These are phyloP conservation scores for Aphrophora alni DNA, from an alignment of 2,888 invertebrate species.

Conservation along the genomic window DNA sequence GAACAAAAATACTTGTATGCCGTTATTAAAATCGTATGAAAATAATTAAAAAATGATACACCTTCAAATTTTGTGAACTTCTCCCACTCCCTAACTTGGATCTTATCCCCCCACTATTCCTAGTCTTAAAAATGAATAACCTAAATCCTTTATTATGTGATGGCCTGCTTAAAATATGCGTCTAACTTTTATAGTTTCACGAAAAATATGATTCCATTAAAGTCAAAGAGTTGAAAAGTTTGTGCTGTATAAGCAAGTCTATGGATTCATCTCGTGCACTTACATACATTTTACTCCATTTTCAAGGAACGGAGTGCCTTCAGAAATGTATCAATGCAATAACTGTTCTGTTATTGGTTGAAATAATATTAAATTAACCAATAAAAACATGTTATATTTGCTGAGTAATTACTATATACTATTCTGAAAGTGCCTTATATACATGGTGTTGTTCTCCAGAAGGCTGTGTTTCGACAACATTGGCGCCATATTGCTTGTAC, in stretches of 20 bases:
- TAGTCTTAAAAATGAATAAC: background rate
- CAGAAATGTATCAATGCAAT: background rate
- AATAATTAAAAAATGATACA: no score
- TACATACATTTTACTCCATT: background rate
- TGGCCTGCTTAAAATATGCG: background rate
- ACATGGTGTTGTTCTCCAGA: background rate
- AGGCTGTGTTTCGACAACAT: slow-evolving; percentile 18
- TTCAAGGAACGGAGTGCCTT: background rate
- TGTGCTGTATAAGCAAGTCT: no score
- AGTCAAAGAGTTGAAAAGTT: no score
- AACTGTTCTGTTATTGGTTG: background rate
- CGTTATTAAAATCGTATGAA: no score
- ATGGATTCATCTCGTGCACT: background rate
- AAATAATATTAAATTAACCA: background rate
- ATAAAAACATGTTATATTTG: background rate
- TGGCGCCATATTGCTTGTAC: slow-evolving; percentile 46
- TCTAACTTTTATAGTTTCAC: background rate
- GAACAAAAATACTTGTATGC: no score
- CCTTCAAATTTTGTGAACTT: no score
- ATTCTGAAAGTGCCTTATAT: background rate
- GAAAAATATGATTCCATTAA: background rate
- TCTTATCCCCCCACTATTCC: no score
- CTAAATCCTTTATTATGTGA: background rate
- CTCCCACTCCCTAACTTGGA: no score
- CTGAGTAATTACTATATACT: background rate